These are phyloP conservation scores for Rhyacophila evoluta DNA, from an alignment of 2,888 invertebrate species.

Conservation along the genomic window DNA sequence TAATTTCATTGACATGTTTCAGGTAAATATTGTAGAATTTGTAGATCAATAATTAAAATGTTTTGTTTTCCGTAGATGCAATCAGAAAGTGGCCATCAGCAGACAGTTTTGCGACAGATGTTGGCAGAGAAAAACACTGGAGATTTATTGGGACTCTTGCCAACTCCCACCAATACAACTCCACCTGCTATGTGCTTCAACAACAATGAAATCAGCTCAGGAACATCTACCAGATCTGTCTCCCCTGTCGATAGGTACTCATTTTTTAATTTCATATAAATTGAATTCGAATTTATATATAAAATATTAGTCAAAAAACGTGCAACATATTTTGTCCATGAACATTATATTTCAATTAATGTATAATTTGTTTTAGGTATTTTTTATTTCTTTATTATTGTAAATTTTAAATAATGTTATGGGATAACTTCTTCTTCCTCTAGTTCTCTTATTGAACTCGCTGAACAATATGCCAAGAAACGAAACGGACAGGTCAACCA, in stretches of 20 bases:
- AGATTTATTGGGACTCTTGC: slow-evolving; percentile 46
- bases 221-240: slow-evolving; percentile 71
- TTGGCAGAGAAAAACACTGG: slow-evolving; percentile 46
- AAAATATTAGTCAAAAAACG: too few relatives aligned
- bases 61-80: slow-evolving; percentile 63
- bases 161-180: slow-evolving; percentile 58
- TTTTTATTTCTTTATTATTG: too few relatives aligned
- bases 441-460: slow-evolving; percentile 52
- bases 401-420: neutral
- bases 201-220: slow-evolving; percentile 67
- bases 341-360: too few relatives aligned
- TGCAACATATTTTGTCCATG: too few relatives aligned
- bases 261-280: too few relatives aligned
- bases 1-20: neutral
- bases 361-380: too few relatives aligned
- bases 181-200: slow-evolving; percentile 58
- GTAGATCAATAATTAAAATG: slow-evolving; percentile 16
- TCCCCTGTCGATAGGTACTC: slow-evolving; percentile 74
- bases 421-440: neutral
- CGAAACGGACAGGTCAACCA: slow-evolving; percentile 46
- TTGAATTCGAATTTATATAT: too few relatives aligned
- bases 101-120: slow-evolving; percentile 59
- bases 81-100: slow-evolving; percentile 62
- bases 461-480: slow-evolving; percentile 48
- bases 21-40: neutral